These are phyloP conservation scores for Lycodopsis pacificus DNA, from an alignment of 2,797 vertebrate species.

Conservation along the genomic window DNA sequence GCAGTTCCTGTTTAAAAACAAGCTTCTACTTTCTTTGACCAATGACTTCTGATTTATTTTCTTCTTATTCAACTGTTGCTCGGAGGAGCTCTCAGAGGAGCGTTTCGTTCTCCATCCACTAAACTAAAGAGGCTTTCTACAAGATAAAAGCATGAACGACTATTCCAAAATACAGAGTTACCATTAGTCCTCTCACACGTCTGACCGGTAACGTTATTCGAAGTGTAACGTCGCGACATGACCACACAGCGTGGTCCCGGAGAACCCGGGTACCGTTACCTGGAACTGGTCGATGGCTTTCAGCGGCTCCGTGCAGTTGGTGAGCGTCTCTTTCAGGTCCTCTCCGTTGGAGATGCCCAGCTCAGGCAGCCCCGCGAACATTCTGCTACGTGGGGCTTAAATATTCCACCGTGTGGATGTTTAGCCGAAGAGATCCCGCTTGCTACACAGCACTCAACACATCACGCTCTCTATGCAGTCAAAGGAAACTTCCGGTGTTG, in stretches of 20 bases:
- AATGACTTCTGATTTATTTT: too few relatives aligned
- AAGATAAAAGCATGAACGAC: not conserved
- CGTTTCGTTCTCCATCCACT: not conserved
- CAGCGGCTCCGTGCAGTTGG: slow-evolving; percentile 97
- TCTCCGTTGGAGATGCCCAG: slow-evolving; percentile 96
- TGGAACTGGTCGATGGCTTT: slow-evolving; percentile 99
- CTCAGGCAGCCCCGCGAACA: slow-evolving; percentile 95
- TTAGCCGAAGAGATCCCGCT: too few relatives aligned
- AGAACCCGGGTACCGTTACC: slow-evolving; percentile 74
- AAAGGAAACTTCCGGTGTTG: slow-evolving; percentile 63
- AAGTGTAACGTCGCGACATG: not conserved
- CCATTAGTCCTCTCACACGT: not conserved
- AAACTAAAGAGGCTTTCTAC: not conserved
- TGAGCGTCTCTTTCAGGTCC: slow-evolving; percentile 96
- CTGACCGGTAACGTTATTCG: too few relatives aligned
- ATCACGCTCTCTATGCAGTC: not conserved
- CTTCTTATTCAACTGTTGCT: not conserved
- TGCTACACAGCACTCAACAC: not conserved
- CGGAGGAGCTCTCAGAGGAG: not conserved
- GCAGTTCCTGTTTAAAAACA: too few relatives aligned
- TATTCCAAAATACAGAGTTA: not conserved
- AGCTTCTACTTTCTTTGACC: too few relatives aligned
- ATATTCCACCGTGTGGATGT: accelerated
- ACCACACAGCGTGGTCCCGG: not conserved
- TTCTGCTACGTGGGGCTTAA: slow-evolving; percentile 3